Percentiles rank a stretch among this genome's conserved stretches.
phyloP scores from a whole-genome alignment of 2,113 vertebrate genomes.

The Microtus richardsoni region DNA sequence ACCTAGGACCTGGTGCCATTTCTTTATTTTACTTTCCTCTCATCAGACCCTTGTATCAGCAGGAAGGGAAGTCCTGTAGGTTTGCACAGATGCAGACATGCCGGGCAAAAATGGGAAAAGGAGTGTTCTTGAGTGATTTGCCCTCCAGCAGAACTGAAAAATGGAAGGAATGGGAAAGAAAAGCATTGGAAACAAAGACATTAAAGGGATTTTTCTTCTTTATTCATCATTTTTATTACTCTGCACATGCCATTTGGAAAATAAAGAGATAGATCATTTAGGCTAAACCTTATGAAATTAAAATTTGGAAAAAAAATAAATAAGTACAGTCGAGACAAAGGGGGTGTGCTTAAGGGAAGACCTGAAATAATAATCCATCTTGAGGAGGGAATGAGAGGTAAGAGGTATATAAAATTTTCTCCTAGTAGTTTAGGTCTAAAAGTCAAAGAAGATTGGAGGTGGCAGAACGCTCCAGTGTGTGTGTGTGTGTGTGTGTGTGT shows the following conservation, averaged over 20 bases:
- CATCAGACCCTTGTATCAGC: neutral
- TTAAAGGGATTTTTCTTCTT: constrained; percentile 18
- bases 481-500: no score
- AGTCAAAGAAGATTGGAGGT: neutral
- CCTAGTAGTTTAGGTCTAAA: constrained; percentile 23
- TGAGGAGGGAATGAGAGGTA: neutral
- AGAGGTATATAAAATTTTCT: neutral
- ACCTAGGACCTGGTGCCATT: neutral
- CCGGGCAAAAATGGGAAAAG: neutral
- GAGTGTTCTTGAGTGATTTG: neutral
- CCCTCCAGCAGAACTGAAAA: constrained; percentile 12
- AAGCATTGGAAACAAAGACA: neutral
- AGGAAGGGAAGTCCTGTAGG: neutral
- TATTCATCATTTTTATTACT: constrained; percentile 15
- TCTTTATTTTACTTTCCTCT: constrained; percentile 27
- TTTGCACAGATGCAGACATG: constrained; percentile 10
- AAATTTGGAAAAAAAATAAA: constrained; percentile 51
- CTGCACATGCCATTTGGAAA: neutral
- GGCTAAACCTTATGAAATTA: constrained; percentile 40
- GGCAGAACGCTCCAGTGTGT: neutral
- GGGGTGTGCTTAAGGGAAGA: neutral
- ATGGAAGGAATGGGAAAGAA: constrained; percentile 29
- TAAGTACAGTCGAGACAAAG: neutral
- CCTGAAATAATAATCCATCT: neutral
- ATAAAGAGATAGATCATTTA: constrained; percentile 35